Conservation (phyloP, 37 sponge, comb jelly and placozoan species). For the Bolinopsis microptera region DNA sequence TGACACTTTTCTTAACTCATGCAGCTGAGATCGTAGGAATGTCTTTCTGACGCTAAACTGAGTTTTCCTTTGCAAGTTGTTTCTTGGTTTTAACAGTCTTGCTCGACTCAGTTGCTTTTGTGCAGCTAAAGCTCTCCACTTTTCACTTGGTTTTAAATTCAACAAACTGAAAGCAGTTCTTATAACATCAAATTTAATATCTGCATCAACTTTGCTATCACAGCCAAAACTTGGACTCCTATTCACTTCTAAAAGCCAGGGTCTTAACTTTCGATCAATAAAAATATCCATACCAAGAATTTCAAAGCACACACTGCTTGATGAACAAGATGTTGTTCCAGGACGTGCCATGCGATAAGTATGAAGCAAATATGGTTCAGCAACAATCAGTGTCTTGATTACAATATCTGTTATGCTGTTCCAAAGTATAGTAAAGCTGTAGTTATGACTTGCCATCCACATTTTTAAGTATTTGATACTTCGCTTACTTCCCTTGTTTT, state of each 20-base stretch:
- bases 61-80: neutral
- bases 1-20: slow-evolving; percentile 6
- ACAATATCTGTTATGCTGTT: slow-evolving; percentile 84
- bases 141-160: slow-evolving; percentile 68
- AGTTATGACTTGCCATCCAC: slow-evolving; percentile 78
- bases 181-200: slow-evolving; percentile 83
- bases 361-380: slow-evolving; percentile 79
- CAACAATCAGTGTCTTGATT: slow-evolving; percentile 81
- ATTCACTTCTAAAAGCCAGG: slow-evolving; percentile 94
- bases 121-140: slow-evolving; percentile 49
- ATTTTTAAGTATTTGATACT: slow-evolving; percentile 76
- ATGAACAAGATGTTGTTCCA: slow-evolving; percentile 62
- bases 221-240: slow-evolving; percentile 85
- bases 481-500: slow-evolving; percentile 82
- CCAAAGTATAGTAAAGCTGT: slow-evolving; percentile 78
- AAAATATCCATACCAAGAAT: slow-evolving; percentile 89
- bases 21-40: slow-evolving; percentile 20
- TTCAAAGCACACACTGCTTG: slow-evolving; percentile 79
- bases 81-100: slow-evolving; percentile 55
- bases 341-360: slow-evolving; percentile 80
- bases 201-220: slow-evolving; percentile 76
- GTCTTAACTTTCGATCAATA: slow-evolving; percentile 74
- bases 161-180: slow-evolving; percentile 74
- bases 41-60: slow-evolving; percentile 31
- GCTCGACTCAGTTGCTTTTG: slow-evolving; percentile 24